phyloP scores from a whole-genome alignment of 2,797 vertebrate species.

The Otolemur crassicaudatus region DNA sequence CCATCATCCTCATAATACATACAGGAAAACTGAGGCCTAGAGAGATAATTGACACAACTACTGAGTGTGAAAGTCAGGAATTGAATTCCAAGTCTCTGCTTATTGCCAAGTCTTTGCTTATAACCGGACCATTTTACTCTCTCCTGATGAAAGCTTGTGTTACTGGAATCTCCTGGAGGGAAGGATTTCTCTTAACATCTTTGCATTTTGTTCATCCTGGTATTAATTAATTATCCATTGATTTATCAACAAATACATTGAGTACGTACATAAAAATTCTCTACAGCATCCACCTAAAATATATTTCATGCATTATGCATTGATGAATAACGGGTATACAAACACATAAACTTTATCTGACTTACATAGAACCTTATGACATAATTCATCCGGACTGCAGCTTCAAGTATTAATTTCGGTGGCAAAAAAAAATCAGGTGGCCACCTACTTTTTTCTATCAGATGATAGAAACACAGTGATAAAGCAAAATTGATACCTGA shows the following conservation, averaged over 20 bases:
- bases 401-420: constrained; percentile 15
- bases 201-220: neutral
- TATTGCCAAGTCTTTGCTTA: neutral
- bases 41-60: neutral
- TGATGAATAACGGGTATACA: neutral
- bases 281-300: neutral
- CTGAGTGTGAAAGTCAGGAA: neutral
- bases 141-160: neutral
- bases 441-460: neutral
- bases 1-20: neutral
- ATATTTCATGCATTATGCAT: neutral
- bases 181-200: neutral
- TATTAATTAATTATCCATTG: neutral
- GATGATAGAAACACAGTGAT: neutral
- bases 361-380: neutral
- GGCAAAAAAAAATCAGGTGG: neutral
- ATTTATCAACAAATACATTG: neutral
- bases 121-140: neutral
- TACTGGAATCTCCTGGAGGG: neutral
- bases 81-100: neutral
- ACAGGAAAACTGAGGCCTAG: neutral
- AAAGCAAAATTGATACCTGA: neutral
- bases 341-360: neutral
- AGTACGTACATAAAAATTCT: neutral
- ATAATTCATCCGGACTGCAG: neutral